Evolutionary conservation across 2,113 vertebrate genomes (phyloP), one percentile per base, ranked within the genome.

Genomic region (Oncorhynchus tshawytscha): DNA sequence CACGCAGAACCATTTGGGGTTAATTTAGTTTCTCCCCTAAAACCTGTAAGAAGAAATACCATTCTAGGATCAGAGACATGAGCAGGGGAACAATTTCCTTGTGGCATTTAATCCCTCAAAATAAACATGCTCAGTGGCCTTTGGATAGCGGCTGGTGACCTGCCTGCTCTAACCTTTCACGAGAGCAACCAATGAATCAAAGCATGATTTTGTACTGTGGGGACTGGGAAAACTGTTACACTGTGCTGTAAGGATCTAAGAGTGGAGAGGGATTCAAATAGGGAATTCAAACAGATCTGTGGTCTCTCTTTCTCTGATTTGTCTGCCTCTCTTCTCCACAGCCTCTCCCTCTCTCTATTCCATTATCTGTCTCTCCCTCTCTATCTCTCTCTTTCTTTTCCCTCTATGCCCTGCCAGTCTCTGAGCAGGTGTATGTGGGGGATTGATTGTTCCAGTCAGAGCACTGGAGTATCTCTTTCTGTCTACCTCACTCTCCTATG

Each of bases 371-470:
- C 34, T n/a, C 39, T 48, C 68, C 45, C 68, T 70, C 39, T 24
- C 39, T 45, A 34, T n/a, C 68, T 70, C 69, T 51, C 20, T 70
- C 69, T 51, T n/a, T 71, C 45, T 71, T 29, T 39, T 27, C 74
- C 76, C 71, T 29, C 39, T 48, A 34, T 70, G 12, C 18, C 39
- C 16, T 18, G 34, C 1, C 73, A 74, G 78, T 78, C 82, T 79
- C 74, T 57, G 18, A 48, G 68, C 31, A 48, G 20, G 25, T n/a
- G n/a, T 11, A 57, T 13, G 18, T 16, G 13, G 51, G 51, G 13
- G 15, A 18, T 57, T 57, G 51, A 57, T 8, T 57, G 51, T 57
- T 57, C 51, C 51, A 57, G 51, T 5, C 51, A 57, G 51, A 18
- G 15, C 51, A 16, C 51, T 57, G 51, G 15, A 4, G 0, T 39